phyloP scores from a whole-genome alignment of 2,113 vertebrate genomes.

The Tympanuchus pallidicinctus region DNA sequence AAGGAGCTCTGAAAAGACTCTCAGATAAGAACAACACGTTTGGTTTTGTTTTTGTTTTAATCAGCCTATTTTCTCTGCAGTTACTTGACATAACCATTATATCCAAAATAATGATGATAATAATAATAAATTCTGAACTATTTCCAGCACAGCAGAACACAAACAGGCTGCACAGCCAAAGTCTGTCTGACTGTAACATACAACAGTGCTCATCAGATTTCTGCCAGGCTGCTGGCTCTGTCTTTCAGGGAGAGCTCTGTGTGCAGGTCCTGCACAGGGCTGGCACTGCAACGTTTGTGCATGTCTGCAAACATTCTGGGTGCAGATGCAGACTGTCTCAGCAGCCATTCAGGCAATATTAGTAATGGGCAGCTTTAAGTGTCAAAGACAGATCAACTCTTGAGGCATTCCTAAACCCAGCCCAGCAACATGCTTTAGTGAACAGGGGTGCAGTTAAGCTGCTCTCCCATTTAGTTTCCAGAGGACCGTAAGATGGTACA shows the following conservation, averaged over 20 bases:
- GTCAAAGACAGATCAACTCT: neutral
- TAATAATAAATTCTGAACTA: neutral
- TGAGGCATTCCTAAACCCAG: neutral
- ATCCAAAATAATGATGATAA: neutral
- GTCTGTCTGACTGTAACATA: neutral
- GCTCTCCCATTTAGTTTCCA: neutral
- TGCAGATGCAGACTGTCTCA: neutral
- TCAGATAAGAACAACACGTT: neutral
- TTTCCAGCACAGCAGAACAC: neutral
- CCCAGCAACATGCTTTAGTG: neutral
- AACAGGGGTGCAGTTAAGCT: neutral
- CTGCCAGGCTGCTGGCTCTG: neutral
- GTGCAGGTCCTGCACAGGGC: neutral
- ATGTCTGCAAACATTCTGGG: neutral
- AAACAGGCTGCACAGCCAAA: neutral
- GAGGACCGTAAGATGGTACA: neutral
- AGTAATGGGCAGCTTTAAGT: too few species aligned
- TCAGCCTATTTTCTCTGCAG: neutral
- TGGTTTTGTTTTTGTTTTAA: neutral
- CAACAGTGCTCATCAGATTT: neutral
- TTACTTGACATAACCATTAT: neutral
- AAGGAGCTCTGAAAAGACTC: neutral
- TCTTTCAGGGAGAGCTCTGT: neutral
- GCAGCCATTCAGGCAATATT: neutral
- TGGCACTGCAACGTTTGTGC: neutral